Conservation (phyloP, 2,113 vertebrate genomes). For the Cryptomyrus ogoouensis region DNA sequence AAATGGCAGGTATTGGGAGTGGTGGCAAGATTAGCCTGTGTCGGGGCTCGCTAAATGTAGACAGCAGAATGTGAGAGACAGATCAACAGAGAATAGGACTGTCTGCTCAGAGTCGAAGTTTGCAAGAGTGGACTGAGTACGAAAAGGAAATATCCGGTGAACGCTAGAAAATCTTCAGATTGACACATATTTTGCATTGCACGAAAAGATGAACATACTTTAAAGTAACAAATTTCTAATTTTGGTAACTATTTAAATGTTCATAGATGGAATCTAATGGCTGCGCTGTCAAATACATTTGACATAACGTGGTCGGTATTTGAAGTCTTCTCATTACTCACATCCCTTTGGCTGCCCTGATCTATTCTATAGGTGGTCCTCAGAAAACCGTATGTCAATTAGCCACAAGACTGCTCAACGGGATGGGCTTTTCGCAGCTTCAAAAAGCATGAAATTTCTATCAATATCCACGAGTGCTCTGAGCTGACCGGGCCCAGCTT, state of each 20-base stretch:
- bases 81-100: not conserved
- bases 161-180: not conserved
- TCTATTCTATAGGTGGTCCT: not conserved
- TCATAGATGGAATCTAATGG: not conserved
- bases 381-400: slow-evolving; percentile 8
- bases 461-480: not conserved
- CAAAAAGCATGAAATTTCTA: slow-evolving; percentile 8
- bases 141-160: not conserved
- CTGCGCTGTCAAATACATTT: not conserved
- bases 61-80: not conserved
- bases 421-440: not conserved
- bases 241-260: not conserved
- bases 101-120: not conserved
- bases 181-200: not conserved
- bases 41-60: not conserved
- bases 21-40: not conserved
- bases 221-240: not conserved
- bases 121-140: not conserved
- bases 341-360: not conserved
- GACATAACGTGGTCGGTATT: not conserved
- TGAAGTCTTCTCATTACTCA: not conserved
- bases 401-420: not conserved
- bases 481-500: not conserved
- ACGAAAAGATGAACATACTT: not conserved
- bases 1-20: not conserved